These are phyloP conservation scores for Scytalopus superciliaris DNA, from an alignment of 2,113 vertebrate genomes.

Conservation along the genomic window DNA sequence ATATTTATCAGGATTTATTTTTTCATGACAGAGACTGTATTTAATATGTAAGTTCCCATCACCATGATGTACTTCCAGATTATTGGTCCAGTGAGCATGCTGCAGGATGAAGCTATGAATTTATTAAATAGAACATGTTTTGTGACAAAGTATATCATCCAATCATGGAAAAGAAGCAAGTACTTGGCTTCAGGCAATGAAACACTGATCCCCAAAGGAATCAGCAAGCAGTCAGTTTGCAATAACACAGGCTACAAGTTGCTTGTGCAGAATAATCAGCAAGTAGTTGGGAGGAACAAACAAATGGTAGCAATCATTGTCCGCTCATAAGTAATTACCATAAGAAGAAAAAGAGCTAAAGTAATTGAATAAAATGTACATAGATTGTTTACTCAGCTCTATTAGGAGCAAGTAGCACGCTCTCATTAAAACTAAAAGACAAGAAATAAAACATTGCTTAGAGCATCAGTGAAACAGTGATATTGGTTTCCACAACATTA, in stretches of 20 bases:
- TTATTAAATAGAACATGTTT: neutral
- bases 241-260: neutral
- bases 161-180: slow-evolving; percentile 10
- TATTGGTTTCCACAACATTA: slow-evolving; percentile 50
- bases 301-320: slow-evolving; percentile 35
- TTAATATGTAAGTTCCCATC: neutral
- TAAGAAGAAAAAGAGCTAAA: slow-evolving; percentile 32
- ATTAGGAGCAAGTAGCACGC: neutral
- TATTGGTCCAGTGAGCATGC: neutral
- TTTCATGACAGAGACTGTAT: neutral
- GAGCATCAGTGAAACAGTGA: slow-evolving; percentile 20
- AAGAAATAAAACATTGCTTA: slow-evolving; percentile 7
- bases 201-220: neutral
- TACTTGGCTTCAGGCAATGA: neutral
- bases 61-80: neutral
- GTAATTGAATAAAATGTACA: slow-evolving; percentile 51
- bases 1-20: neutral
- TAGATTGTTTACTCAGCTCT: slow-evolving; percentile 41
- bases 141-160: slow-evolving; percentile 8
- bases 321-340: slow-evolving; percentile 11
- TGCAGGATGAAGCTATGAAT: neutral
- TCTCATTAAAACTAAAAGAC: slow-evolving; percentile 30
- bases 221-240: slow-evolving; percentile 1
- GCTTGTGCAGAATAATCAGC: slow-evolving; percentile 25
- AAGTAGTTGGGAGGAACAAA: slow-evolving; percentile 29